phyloP scores from a whole-genome alignment of 2,113 vertebrate species.

The Noturus placidus region DNA sequence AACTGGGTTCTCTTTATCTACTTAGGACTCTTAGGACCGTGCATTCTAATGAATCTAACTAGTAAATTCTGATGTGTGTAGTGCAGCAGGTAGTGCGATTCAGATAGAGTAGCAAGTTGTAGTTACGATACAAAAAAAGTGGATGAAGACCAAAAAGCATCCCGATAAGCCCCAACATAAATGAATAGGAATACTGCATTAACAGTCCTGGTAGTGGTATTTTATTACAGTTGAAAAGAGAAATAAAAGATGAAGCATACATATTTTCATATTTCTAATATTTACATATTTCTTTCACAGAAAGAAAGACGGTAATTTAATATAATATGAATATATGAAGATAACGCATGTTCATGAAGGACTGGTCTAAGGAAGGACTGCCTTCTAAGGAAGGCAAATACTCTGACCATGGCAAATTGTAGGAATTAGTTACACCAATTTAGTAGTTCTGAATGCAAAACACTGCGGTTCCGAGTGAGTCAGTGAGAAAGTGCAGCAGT shows the following conservation, averaged over 20 bases:
- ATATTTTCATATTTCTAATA: too few species aligned
- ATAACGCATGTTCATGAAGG: not conserved
- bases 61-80: not conserved
- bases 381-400: too few species aligned
- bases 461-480: not conserved
- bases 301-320: not conserved
- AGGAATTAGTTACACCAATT: not conserved
- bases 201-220: not conserved
- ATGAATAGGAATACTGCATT: not conserved
- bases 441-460: not conserved
- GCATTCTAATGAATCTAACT: not conserved
- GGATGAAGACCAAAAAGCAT: not conserved
- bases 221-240: not conserved
- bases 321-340: not conserved
- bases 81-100: not conserved
- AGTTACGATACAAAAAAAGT: not conserved
- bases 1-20: too few species aligned
- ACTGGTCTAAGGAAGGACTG: not conserved
- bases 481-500: constrained; percentile 22
- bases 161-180: not conserved
- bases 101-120: not conserved
- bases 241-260: not conserved
- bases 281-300: too few species aligned
- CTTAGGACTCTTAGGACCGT: too few species aligned
- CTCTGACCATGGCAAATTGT: not conserved